phyloP scores from a whole-genome alignment of 1,140 invertebrate species.

The Nymphalis io region DNA sequence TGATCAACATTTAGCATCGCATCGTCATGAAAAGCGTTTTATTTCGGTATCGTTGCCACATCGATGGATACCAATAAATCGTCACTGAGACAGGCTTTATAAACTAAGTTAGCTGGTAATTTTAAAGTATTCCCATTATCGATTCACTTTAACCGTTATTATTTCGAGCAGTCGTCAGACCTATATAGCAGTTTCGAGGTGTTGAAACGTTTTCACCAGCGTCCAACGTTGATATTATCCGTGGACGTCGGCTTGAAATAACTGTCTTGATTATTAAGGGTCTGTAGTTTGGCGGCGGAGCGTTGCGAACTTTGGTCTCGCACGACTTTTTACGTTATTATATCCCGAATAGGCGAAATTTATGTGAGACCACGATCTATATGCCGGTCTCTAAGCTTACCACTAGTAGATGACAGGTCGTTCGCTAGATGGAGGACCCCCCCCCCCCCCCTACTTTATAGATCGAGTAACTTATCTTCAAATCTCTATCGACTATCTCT shows the following conservation, averaged over 20 bases:
- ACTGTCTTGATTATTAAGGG: constrained; percentile 33
- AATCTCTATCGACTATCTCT: constrained; percentile 25
- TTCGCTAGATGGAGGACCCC: constrained; percentile 42
- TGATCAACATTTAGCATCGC: neutral
- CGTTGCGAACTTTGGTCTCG: constrained; percentile 34
- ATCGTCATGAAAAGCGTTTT: neutral
- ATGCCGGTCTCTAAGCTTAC: constrained; percentile 6
- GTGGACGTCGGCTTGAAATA: constrained; percentile 32
- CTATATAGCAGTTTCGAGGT: constrained; percentile 44
- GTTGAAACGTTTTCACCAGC: constrained; percentile 37
- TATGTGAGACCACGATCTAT: neutral
- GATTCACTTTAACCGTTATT: constrained; percentile 17
- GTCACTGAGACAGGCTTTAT: constrained; percentile 47
- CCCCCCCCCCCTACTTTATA: constrained; percentile 23
- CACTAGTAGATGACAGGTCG: constrained; percentile 16
- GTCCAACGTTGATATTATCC: constrained; percentile 17
- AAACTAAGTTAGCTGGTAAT: constrained; percentile 6
- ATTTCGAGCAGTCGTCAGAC: constrained; percentile 40
- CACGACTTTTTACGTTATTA: constrained; percentile 37
- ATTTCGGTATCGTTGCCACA: neutral
- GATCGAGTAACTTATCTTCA: constrained; percentile 15
- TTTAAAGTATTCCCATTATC: neutral
- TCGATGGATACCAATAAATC: constrained; percentile 1
- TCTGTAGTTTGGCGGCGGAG: constrained; percentile 29
- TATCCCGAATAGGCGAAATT: constrained; percentile 21